Evolutionary conservation across 2,113 vertebrate genomes (phyloP).

Genomic region (Madoqua kirkii): DNA sequence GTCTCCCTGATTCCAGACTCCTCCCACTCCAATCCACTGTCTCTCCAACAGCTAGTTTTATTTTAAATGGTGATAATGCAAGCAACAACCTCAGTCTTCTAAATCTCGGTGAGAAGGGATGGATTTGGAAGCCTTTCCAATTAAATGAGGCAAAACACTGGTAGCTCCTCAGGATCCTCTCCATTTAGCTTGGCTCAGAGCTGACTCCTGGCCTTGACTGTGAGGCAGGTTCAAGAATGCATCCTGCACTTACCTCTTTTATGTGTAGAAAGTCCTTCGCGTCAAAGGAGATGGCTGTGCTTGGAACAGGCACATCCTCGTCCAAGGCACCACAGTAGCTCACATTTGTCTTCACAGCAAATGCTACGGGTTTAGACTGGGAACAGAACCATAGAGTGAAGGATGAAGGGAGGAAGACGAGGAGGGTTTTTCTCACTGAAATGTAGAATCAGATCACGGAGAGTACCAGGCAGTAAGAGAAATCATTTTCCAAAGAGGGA

Average conservation of each 20-base stretch:
- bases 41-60: background rate
- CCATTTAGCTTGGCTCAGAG: background rate
- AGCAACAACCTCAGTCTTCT: background rate
- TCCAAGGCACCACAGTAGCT: slow-evolving; percentile 97
- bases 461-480: background rate
- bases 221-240: background rate
- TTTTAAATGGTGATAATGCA: background rate
- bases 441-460: background rate
- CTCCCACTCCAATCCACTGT: background rate
- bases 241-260: slow-evolving; percentile 89
- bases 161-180: background rate
- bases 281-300: slow-evolving; percentile 96
- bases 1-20: background rate
- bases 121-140: background rate
- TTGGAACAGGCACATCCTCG: slow-evolving; percentile 95
- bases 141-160: background rate
- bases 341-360: slow-evolving; percentile 97
- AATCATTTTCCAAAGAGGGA: slow-evolving; percentile 5
- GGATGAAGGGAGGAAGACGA: background rate
- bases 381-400: slow-evolving; percentile 51
- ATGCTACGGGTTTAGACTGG: slow-evolving; percentile 94
- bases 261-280: slow-evolving; percentile 99
- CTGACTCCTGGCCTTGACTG: background rate
- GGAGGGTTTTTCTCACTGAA: background rate
- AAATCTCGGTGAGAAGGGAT: background rate